These are phyloP conservation scores for Ochropleura plecta DNA, from an alignment of 2,888 invertebrate genomes.

Conservation along the genomic window DNA sequence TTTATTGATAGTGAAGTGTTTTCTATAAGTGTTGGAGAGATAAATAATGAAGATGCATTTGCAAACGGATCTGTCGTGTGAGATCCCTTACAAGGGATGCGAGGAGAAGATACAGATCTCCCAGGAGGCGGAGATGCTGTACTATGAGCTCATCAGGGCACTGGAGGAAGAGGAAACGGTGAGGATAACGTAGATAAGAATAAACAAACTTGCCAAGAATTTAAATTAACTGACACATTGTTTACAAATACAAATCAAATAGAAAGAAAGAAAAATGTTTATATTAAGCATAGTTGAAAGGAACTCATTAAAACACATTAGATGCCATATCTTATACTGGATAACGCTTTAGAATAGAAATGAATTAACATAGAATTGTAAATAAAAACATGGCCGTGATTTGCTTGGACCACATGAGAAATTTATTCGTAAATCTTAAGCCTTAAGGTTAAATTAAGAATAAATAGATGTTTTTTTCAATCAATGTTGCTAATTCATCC, in stretches of 20 bases:
- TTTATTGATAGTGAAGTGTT: conserved; percentile 63
- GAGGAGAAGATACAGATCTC: conserved; percentile 87
- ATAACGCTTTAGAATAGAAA: background rate
- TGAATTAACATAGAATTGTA: background rate
- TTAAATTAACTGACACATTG: background rate
- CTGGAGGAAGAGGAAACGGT: conserved; percentile 89
- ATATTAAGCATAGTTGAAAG: background rate
- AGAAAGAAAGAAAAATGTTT: conserved; percentile 8
- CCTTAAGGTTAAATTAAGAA: conserved; percentile 5
- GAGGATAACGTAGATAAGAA: conserved; percentile 62
- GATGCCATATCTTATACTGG: background rate
- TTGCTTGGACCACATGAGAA: background rate
- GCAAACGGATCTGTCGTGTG: conserved; percentile 84
- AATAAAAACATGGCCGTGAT: background rate
- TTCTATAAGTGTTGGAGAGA: conserved; percentile 55
- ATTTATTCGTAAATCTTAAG: background rate
- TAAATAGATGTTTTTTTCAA: conserved; percentile 16
- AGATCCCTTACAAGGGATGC: conserved; percentile 80
- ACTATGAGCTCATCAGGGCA: conserved; percentile 87
- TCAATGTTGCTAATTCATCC: conserved; percentile 26
- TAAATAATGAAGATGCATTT: conserved; percentile 85
- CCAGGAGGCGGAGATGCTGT: conserved; percentile 88
- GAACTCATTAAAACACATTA: conserved; percentile 7
- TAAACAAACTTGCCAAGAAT: background rate
- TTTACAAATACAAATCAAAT: background rate